These are phyloP conservation scores for Diabrotica balteata DNA, from an alignment of 2,888 invertebrate genomes.

Conservation along the genomic window DNA sequence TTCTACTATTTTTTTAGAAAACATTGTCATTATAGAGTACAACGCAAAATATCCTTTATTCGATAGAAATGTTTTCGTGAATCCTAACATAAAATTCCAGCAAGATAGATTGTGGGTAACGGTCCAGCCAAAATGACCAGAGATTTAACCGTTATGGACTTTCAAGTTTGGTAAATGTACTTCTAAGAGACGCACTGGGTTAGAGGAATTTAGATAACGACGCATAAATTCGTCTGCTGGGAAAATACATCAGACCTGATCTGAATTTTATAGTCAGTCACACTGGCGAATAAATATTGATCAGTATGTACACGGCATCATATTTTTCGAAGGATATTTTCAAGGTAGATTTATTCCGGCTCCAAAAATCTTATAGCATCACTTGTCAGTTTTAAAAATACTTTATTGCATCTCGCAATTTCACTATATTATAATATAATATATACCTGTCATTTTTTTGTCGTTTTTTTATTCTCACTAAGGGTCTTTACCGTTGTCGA, in stretches of 20 bases:
- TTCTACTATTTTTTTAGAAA: too few species aligned
- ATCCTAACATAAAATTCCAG: conserved; percentile 13
- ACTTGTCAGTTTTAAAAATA: too few species aligned
- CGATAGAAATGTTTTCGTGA: conserved; percentile 7
- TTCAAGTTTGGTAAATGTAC: conserved; percentile 26
- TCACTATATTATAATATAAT: too few species aligned
- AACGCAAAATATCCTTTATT: conserved; percentile 2
- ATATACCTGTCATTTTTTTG: too few species aligned
- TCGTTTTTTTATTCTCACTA: too few species aligned
- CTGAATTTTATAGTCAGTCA: conserved; percentile 21
- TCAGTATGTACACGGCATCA: conserved; percentile 1
- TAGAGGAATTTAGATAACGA: conserved; percentile 26
- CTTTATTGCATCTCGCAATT: too few species aligned
- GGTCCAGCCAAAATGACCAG: conserved; percentile 21
- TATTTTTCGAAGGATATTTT: not conserved
- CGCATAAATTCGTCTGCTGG: conserved; percentile 22
- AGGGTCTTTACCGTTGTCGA: too few species aligned
- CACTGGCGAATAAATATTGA: conserved; percentile 13
- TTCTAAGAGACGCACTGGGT: conserved; percentile 26
- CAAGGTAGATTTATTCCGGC: too few species aligned
- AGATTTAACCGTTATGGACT: conserved; percentile 26
- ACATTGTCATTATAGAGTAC: not conserved
- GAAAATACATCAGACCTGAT: conserved; percentile 15
- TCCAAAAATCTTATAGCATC: too few species aligned
- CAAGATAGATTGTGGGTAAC: conserved; percentile 17